These are phyloP conservation scores for Pantelozetes paolii DNA, from an alignment of 2,888 invertebrate species.

Conservation along the genomic window DNA sequence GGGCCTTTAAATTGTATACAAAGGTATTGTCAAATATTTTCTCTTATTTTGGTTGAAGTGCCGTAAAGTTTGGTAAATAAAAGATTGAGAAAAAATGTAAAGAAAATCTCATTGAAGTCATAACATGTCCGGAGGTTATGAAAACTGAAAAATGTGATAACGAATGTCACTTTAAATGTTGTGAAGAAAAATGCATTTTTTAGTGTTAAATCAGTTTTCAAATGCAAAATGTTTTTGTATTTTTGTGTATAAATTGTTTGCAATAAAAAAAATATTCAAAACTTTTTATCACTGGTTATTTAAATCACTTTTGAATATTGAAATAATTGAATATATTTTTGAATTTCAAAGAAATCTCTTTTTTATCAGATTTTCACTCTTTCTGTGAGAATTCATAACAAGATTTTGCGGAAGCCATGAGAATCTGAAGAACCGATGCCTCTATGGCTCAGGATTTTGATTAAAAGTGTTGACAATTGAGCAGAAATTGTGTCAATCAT, in stretches of 20 bases:
- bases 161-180: slow-evolving; percentile 3
- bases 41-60: neutral
- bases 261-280: neutral
- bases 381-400: neutral
- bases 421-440: neutral
- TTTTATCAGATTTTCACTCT: neutral
- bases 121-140: neutral
- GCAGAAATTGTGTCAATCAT: neutral
- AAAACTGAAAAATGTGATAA: neutral
- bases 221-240: neutral
- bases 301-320: neutral
- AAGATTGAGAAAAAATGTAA: neutral
- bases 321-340: neutral
- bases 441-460: neutral
- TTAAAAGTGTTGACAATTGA: neutral
- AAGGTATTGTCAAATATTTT: neutral
- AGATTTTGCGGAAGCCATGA: neutral
- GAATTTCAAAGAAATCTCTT: neutral
- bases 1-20: slow-evolving; percentile 8
- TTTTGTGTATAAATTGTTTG: neutral
- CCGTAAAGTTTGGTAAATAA: neutral
- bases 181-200: neutral
- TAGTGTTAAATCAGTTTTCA: neutral
- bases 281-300: neutral
- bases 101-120: neutral